Evolutionary conservation across 2,797 vertebrate species (phyloP).

Genomic region (Phrynocephalus guinanensis): DNA sequence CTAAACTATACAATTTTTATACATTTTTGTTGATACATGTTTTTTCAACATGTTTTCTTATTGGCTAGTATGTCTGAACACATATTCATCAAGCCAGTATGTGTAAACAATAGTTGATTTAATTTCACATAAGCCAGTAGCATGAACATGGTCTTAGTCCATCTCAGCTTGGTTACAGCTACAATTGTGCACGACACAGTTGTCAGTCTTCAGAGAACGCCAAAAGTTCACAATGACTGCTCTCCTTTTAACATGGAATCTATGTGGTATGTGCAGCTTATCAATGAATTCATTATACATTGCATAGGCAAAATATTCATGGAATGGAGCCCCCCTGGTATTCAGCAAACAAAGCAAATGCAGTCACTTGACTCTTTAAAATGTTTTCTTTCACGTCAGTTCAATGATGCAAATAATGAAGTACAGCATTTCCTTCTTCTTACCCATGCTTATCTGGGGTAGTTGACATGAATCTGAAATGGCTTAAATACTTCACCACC

Average conservation of each 20-base stretch:
- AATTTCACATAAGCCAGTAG: not conserved
- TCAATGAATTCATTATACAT: constrained; percentile 51
- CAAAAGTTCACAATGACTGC: not conserved
- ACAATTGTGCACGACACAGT: not conserved
- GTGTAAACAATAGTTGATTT: not conserved
- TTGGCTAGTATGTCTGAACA: not conserved
- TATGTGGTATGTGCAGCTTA: constrained; percentile 23
- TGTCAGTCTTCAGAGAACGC: constrained; percentile 30
- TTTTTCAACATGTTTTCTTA: not conserved
- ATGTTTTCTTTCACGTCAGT: constrained; percentile 61
- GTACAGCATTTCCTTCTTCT: constrained; percentile 69
- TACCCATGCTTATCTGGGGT: constrained; percentile 80
- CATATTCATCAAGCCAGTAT: not conserved
- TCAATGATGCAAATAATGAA: constrained; percentile 63
- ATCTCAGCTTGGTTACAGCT: not conserved
- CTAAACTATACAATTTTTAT: too few relatives aligned
- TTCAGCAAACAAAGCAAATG: constrained; percentile 52
- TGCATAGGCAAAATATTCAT: constrained; percentile 58
- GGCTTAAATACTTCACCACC: constrained; percentile 81
- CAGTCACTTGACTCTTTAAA: constrained; percentile 61
- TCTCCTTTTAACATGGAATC: constrained; percentile 48
- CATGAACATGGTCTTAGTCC: not conserved
- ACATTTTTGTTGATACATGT: not conserved
- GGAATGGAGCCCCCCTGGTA: constrained; percentile 51
- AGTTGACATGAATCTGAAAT: constrained; percentile 83